A percentile compares a stretch with the other conserved stretches of the same genome.
Evolutionary conservation across 2,888 invertebrate genomes (phyloP).

Genomic region (Lasius fuliginosus): DNA sequence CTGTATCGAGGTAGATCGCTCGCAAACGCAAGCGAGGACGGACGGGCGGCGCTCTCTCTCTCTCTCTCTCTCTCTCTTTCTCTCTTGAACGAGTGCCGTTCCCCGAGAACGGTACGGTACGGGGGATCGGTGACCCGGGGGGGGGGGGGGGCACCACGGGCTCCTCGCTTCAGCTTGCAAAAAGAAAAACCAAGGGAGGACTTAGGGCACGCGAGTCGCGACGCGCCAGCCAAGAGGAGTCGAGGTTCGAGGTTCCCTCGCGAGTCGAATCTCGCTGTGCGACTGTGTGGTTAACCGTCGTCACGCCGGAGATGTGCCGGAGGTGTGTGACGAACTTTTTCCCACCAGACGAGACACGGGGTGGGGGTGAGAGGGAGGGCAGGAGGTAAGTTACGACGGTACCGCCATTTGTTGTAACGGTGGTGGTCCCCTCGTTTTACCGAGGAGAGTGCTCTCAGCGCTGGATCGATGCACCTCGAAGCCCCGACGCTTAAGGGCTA

Average conservation of each 20-base stretch:
- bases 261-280: slow-evolving; percentile 34
- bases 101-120: slow-evolving; percentile 67
- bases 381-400: slow-evolving; percentile 46
- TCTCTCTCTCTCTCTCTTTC: slow-evolving; percentile 74
- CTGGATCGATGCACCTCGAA: slow-evolving; percentile 16
- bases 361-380: slow-evolving; percentile 21
- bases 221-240: slow-evolving; percentile 18
- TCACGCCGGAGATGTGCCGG: slow-evolving; percentile 34
- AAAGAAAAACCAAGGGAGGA: slow-evolving; percentile 24
- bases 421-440: slow-evolving; percentile 27
- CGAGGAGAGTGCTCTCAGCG: slow-evolving; percentile 18
- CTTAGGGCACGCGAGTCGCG: slow-evolving; percentile 15
- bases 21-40: slow-evolving; percentile 61
- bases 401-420: slow-evolving; percentile 54
- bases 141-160: neutral
- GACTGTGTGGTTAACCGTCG: slow-evolving; percentile 47
- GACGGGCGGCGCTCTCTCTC: slow-evolving; percentile 70
- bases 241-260: slow-evolving; percentile 40
- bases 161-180: slow-evolving; percentile 30
- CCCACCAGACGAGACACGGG: slow-evolving; percentile 34
- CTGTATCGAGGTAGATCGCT: neutral
- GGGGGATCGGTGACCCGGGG: neutral
- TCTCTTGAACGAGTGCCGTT: slow-evolving; percentile 74
- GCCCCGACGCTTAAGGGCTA: neutral
- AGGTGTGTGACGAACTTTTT: slow-evolving; percentile 47